phyloP scores from a whole-genome alignment of 2,113 vertebrate genomes.

The Paratilapia polleni region DNA sequence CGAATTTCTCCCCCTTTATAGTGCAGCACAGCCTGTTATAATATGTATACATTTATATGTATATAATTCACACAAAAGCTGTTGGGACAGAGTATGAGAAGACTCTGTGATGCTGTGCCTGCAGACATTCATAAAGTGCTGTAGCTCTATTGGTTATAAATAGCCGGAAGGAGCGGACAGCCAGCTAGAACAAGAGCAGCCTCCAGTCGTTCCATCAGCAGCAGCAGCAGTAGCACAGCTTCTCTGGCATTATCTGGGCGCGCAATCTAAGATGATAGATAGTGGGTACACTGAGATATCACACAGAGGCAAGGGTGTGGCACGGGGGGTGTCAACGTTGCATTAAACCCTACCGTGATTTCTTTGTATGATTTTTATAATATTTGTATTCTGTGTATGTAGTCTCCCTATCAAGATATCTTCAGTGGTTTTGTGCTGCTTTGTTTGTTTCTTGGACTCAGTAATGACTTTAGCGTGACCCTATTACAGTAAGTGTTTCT shows the following conservation, averaged over 20 bases:
- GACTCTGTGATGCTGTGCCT: constrained; percentile 65
- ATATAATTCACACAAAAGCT: constrained; percentile 24
- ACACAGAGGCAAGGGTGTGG: constrained; percentile 62
- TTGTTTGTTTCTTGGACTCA: background rate
- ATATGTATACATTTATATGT: constrained; percentile 1
- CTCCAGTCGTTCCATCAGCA: constrained; percentile 34
- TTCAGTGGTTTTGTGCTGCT: background rate
- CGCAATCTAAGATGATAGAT: constrained; percentile 57
- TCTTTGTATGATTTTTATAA: background rate
- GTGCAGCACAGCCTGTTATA: constrained; percentile 4
- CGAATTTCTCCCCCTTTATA: background rate
- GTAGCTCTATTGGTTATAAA: constrained; percentile 74
- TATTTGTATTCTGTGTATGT: background rate
- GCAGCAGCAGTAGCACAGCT: constrained; percentile 33
- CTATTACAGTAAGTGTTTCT: constrained; percentile 9
- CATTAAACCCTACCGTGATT: background rate
- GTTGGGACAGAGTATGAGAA: constrained; percentile 39
- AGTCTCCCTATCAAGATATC: background rate
- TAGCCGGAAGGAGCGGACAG: constrained; percentile 68
- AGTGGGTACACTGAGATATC: constrained; percentile 57
- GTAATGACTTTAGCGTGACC: constrained; percentile 4
- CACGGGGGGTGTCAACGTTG: background rate
- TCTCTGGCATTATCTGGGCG: constrained; percentile 55
- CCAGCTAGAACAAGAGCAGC: constrained; percentile 52
- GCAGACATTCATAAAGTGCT: constrained; percentile 76